Evolutionary conservation across 2,113 vertebrate genomes (phyloP).

Genomic region (cattle (Bos taurus)): ARS-UCD2.0 NC_037328.1:95106501-95107000

Average conservation of each 20-base stretch:
- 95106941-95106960: not conserved
- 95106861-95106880: not conserved
- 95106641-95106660: not conserved
- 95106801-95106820: not conserved
- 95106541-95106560: not conserved
- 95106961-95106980: not conserved
- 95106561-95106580: not conserved
- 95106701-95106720: not conserved
- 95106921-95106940: not conserved
- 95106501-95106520: not conserved
- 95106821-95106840: not conserved
- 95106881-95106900: rapidly evolving
- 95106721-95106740: not conserved
- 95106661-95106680: not conserved
- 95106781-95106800: not conserved
- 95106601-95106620: not conserved
- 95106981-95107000: too few species aligned
- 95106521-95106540: not conserved
- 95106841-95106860: not conserved
- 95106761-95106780: not conserved
- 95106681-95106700: not conserved
- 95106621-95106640: not conserved
- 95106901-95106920: not conserved
- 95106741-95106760: not conserved
- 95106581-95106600: not conserved